A percentile compares a stretch with the other conserved stretches of the same genome.
These are phyloP conservation scores for Eubasilissa splendida DNA, from an alignment of 2,888 invertebrate species.

Conservation along the genomic window DNA sequence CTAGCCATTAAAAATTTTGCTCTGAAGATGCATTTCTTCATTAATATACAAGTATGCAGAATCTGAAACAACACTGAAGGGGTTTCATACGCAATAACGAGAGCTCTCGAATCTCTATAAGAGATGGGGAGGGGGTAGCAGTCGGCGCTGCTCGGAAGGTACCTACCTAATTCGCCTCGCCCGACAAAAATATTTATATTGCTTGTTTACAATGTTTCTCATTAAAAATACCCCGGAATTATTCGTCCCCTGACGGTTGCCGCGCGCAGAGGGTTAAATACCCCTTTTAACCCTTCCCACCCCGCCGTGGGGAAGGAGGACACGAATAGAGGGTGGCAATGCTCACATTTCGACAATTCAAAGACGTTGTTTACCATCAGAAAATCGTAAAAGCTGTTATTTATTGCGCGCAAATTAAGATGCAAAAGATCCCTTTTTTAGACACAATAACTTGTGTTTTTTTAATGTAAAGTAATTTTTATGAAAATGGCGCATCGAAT, in stretches of 20 bases:
- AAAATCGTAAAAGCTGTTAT: constrained; percentile 36
- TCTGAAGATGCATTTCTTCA: not conserved
- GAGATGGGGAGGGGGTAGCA: not conserved
- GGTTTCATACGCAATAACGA: constrained; percentile 17
- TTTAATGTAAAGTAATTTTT: too few relatives aligned
- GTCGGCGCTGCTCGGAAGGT: not conserved
- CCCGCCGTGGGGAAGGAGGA: constrained; percentile 28
- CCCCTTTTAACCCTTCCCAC: constrained; percentile 54
- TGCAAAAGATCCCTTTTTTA: too few relatives aligned
- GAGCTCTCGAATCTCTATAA: not conserved
- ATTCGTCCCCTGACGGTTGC: constrained; percentile 57
- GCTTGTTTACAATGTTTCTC: constrained; percentile 59
- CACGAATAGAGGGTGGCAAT: not conserved
- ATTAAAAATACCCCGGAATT: constrained; percentile 58
- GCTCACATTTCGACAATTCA: constrained; percentile 49
- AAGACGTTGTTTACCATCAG: constrained; percentile 44
- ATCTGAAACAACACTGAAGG: constrained; percentile 29
- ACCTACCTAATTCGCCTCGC: constrained; percentile 40
- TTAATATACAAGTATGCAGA: not conserved
- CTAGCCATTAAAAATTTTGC: too few relatives aligned
- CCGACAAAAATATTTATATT: constrained; percentile 57
- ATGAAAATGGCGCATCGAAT: too few relatives aligned
- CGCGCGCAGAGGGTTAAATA: constrained; percentile 52
- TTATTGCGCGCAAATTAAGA: not conserved
- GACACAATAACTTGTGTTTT: too few relatives aligned